A percentile compares a stretch with the other conserved stretches of the same genome.
Evolutionary conservation across 2,797 vertebrate species (phyloP).

Genomic region (Hydrophis major): DNA sequence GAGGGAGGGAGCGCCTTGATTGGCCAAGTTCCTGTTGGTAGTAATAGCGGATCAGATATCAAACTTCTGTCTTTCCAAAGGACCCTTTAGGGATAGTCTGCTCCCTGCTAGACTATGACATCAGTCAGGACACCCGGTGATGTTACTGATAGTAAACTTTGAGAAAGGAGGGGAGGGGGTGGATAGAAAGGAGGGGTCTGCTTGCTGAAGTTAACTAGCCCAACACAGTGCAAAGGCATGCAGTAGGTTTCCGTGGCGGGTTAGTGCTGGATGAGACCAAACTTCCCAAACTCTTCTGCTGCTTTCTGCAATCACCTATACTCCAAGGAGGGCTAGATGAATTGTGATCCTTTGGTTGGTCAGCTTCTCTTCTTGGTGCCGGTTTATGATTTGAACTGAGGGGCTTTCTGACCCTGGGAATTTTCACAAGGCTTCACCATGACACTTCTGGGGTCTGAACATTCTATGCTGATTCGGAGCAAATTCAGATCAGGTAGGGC

Average conservation of each 20-base stretch:
- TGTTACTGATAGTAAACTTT: slow-evolving; percentile 71
- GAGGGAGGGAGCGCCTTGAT: slow-evolving; percentile 62
- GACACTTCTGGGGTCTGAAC: slow-evolving; percentile 97
- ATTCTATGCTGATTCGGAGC: slow-evolving; percentile 97
- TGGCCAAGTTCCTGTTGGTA: slow-evolving; percentile 73
- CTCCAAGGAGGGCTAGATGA: slow-evolving; percentile 66
- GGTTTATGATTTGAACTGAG: slow-evolving; percentile 70
- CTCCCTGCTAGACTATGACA: slow-evolving; percentile 76
- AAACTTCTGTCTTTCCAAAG: slow-evolving; percentile 74
- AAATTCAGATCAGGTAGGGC: slow-evolving; percentile 99
- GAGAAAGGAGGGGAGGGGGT: slow-evolving; percentile 66
- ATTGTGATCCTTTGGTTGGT: slow-evolving; percentile 60
- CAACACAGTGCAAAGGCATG: slow-evolving; percentile 72
- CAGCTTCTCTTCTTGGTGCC: slow-evolving; percentile 69
- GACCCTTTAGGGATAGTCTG: slow-evolving; percentile 68
- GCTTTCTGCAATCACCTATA: slow-evolving; percentile 58
- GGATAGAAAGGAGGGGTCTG: slow-evolving; percentile 66
- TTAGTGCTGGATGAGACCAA: slow-evolving; percentile 85
- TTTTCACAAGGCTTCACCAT: slow-evolving; percentile 83
- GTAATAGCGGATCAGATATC: slow-evolving; percentile 76
- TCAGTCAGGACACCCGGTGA: slow-evolving; percentile 76
- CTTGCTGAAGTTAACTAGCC: slow-evolving; percentile 69
- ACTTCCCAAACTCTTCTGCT: slow-evolving; percentile 62
- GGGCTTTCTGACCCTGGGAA: slow-evolving; percentile 78
- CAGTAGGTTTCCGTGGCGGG: slow-evolving; percentile 72